Evolutionary conservation across 2,113 vertebrate species (phyloP).

Genomic region (Odocoileus hemionus): DNA sequence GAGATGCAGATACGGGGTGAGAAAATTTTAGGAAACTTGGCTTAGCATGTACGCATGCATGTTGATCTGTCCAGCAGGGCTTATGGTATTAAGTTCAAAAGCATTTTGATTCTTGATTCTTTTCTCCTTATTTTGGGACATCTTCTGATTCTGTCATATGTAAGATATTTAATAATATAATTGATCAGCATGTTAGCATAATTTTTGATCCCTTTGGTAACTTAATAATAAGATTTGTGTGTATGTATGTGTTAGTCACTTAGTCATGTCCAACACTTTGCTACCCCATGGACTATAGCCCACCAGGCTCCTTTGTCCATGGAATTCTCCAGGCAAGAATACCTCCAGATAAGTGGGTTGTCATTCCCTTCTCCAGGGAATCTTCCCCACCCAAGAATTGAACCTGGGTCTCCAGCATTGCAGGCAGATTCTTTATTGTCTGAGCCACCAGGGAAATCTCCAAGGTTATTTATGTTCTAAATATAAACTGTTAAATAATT

Average conservation of each 20-base stretch:
- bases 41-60: background rate
- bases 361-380: background rate
- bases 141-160: background rate
- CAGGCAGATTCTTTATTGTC: background rate
- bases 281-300: background rate
- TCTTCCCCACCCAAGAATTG: background rate
- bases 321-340: background rate
- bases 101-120: background rate
- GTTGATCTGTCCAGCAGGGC: background rate
- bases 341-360: background rate
- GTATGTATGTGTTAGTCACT: background rate
- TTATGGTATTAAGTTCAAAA: background rate
- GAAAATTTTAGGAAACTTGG: background rate
- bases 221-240: constrained; percentile 36
- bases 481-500: constrained; percentile 70
- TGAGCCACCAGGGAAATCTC: background rate
- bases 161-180: background rate
- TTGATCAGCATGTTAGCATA: background rate
- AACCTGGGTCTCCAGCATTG: background rate
- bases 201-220: constrained; percentile 34
- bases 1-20: background rate
- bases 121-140: background rate
- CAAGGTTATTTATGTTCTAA: constrained; percentile 48
- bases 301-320: background rate
- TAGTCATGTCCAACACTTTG: background rate